These are phyloP conservation scores for Lampris megalopsis DNA, from an alignment of 2,113 vertebrate species.

Conservation along the genomic window DNA sequence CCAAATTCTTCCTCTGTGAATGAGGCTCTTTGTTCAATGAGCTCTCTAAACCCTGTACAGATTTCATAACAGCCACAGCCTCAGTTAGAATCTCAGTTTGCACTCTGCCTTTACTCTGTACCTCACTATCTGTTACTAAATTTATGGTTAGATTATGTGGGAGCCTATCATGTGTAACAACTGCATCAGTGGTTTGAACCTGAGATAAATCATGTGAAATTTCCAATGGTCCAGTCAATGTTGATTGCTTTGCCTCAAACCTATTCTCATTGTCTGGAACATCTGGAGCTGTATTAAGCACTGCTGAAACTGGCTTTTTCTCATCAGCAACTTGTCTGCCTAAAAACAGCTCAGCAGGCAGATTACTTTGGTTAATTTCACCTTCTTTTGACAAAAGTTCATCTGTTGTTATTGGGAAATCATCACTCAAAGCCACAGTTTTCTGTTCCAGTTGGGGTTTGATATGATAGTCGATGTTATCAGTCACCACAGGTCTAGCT, in stretches of 20 bases:
- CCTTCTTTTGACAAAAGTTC: slow-evolving; percentile 7
- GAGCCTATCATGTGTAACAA: slow-evolving; percentile 13
- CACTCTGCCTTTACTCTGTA: slow-evolving; percentile 40
- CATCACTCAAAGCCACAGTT: background rate
- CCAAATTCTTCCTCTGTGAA: slow-evolving; percentile 29
- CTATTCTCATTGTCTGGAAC: slow-evolving; percentile 4
- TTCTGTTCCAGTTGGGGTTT: slow-evolving; percentile 18
- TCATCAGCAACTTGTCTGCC: slow-evolving; percentile 26
- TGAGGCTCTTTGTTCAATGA: slow-evolving; percentile 62
- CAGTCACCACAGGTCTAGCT: slow-evolving; percentile 39
- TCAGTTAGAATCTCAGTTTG: slow-evolving; percentile 47
- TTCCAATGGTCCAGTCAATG: background rate
- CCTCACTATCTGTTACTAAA: slow-evolving; percentile 19
- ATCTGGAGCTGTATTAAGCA: background rate
- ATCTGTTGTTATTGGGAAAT: slow-evolving; percentile 8
- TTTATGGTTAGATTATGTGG: background rate
- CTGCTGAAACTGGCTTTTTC: background rate
- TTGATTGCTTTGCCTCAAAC: background rate
- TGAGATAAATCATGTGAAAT: slow-evolving; percentile 2
- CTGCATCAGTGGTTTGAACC: slow-evolving; percentile 27
- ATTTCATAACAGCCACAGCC: slow-evolving; percentile 52
- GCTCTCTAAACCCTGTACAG: slow-evolving; percentile 61
- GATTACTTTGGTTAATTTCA: background rate
- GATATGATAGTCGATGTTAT: slow-evolving; percentile 11
- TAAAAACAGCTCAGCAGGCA: slow-evolving; percentile 10